phyloP scores from a whole-genome alignment of 1,140 invertebrate genomes.

The Pristionchus pacificus region DNA sequence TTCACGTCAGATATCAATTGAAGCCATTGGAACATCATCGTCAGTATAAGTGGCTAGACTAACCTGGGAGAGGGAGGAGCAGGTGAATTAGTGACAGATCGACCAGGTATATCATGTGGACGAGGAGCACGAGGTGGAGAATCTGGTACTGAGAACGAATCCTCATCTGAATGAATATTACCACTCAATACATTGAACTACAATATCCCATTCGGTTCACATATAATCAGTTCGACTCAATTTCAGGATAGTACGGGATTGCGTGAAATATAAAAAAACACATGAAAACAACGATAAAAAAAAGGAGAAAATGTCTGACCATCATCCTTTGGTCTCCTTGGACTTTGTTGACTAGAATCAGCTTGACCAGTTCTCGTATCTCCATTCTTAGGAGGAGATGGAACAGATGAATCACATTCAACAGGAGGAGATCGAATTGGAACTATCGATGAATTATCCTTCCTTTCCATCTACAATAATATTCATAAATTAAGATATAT shows the following conservation, averaged over 20 bases:
- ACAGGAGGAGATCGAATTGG: not conserved
- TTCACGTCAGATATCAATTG: no score
- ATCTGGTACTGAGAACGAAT: not conserved
- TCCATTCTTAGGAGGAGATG: not conserved
- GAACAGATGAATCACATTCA: not conserved
- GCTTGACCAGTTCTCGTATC: not conserved
- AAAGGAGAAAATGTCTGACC: no score
- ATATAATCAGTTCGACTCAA: no score
- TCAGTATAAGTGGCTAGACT: no score
- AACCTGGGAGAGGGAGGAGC: not conserved
- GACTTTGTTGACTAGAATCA: no score
- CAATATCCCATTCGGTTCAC: not conserved
- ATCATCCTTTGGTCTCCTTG: not conserved
- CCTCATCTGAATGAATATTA: not conserved
- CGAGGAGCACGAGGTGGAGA: not conserved
- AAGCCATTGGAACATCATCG: no score
- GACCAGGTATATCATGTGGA: not conserved
- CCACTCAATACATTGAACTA: not conserved
- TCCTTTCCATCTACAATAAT: not conserved
- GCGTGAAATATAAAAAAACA: no score
- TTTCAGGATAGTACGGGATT: no score
- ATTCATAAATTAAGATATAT: no score
- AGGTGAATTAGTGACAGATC: not conserved
- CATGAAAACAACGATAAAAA: no score
- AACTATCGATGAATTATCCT: not conserved